Percentiles rank a stretch among this genome's conserved stretches.
These are phyloP conservation scores for Sitobion miscanthi DNA, from an alignment of 1,140 invertebrate genomes.

Conservation along the genomic window DNA sequence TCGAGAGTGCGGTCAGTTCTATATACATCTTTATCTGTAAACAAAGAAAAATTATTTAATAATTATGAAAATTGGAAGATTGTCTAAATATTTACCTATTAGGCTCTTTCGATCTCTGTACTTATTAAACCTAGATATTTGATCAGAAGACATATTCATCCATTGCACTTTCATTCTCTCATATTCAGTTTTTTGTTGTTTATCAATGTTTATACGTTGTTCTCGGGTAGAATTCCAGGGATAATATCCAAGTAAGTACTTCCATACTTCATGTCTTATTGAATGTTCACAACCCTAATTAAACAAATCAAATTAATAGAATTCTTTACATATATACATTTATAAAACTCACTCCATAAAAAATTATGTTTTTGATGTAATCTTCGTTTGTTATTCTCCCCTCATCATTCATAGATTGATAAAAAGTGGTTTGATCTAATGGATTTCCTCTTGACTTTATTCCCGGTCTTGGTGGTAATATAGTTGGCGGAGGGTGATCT, in stretches of 20 bases:
- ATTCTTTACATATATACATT: not conserved
- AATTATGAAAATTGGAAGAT: conserved; percentile 8
- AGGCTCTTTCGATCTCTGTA: conserved; percentile 91
- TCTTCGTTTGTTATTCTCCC: conserved; percentile 77
- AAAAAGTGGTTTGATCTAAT: conserved; percentile 80
- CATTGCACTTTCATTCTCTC: conserved; percentile 97
- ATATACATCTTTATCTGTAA: conserved; percentile 94
- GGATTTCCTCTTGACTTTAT: conserved; percentile 68
- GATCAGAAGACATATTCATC: conserved; percentile 84
- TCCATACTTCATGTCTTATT: conserved; percentile 90
- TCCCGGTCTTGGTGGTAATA: conserved; percentile 64
- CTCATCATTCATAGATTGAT: conserved; percentile 75
- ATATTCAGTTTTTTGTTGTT: conserved; percentile 80
- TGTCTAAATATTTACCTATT: conserved; percentile 70
- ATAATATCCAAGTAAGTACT: conserved; percentile 90
- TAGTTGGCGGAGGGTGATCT: conserved; percentile 65
- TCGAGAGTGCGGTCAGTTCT: conserved; percentile 91
- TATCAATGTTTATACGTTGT: conserved; percentile 69
- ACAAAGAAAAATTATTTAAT: conserved; percentile 29
- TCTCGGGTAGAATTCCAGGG: conserved; percentile 80
- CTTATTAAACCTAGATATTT: conserved; percentile 87
- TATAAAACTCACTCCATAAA: conserved; percentile 77
- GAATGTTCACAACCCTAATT: conserved; percentile 70
- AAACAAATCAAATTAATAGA: conserved; percentile 26
- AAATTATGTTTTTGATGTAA: conserved; percentile 80